phyloP scores from a whole-genome alignment of 2,888 invertebrate genomes.

The Ditylenchus weischeri region DNA sequence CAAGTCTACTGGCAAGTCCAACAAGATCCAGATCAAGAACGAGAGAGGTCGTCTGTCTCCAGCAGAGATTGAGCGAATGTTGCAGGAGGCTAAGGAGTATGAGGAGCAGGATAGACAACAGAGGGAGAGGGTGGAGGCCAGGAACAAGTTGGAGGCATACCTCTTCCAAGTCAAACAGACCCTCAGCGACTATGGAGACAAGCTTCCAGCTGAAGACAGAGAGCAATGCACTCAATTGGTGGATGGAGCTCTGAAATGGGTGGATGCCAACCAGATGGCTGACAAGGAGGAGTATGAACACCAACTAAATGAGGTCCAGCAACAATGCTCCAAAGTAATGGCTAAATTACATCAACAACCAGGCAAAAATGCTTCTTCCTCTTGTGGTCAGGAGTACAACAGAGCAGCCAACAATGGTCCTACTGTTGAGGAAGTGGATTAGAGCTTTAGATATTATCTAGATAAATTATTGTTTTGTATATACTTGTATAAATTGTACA shows the following conservation, averaged over 20 bases:
- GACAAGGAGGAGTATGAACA: slow-evolving; percentile 80
- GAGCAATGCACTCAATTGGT: slow-evolving; percentile 78
- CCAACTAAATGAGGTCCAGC: slow-evolving; percentile 44
- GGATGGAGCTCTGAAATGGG: slow-evolving; percentile 78
- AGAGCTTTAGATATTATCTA: neutral
- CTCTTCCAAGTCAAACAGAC: slow-evolving; percentile 60
- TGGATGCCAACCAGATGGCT: slow-evolving; percentile 69
- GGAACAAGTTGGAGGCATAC: slow-evolving; percentile 82
- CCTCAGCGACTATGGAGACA: slow-evolving; percentile 69
- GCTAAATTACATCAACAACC: slow-evolving; percentile 44
- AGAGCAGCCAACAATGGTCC: slow-evolving; percentile 38
- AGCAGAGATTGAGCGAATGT: slow-evolving; percentile 80
- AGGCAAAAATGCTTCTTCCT: slow-evolving; percentile 13
- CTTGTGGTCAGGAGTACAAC: slow-evolving; percentile 39
- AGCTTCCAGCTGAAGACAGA: slow-evolving; percentile 79
- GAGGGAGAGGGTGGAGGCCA: slow-evolving; percentile 69
- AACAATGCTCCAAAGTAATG: slow-evolving; percentile 41
- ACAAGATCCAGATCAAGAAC: too few species aligned
- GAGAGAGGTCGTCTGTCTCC: slow-evolving; percentile 74
- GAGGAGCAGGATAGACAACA: slow-evolving; percentile 68
- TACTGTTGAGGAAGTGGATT: slow-evolving; percentile 54
- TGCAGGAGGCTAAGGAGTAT: slow-evolving; percentile 88
- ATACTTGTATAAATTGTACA: too few species aligned
- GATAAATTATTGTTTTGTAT: too few species aligned
- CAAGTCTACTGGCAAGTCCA: slow-evolving; percentile 46